phyloP scores from a whole-genome alignment of 1,140 invertebrate species.

The Bombyx mandarina region DNA sequence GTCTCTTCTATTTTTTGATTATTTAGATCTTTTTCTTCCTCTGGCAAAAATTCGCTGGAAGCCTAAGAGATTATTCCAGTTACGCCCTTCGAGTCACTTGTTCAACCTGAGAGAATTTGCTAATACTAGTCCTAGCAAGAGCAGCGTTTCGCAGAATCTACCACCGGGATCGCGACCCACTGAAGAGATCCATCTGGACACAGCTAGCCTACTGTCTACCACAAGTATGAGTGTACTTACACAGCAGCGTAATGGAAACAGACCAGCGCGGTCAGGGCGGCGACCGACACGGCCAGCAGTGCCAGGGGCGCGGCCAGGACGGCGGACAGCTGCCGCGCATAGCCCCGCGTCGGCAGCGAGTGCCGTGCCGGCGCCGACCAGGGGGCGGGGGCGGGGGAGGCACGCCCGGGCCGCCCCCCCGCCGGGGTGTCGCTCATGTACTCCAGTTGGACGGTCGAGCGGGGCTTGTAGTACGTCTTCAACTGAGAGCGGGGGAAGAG shows the following conservation, averaged over 20 bases:
- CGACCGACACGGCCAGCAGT: slow-evolving; percentile 77
- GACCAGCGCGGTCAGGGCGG: slow-evolving; percentile 79
- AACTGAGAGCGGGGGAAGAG: slow-evolving; percentile 25
- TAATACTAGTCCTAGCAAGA: too few species aligned
- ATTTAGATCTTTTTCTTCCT: too few species aligned
- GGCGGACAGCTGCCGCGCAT: slow-evolving; percentile 78
- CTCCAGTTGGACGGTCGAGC: slow-evolving; percentile 40
- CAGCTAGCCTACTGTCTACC: too few species aligned
- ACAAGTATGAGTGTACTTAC: slow-evolving; percentile 73
- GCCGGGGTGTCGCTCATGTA: slow-evolving; percentile 40
- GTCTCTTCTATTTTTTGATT: too few species aligned
- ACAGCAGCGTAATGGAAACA: slow-evolving; percentile 84
- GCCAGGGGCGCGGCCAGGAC: slow-evolving; percentile 80
- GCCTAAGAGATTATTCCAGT: too few species aligned
- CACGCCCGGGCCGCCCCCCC: slow-evolving; percentile 3
- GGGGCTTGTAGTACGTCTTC: slow-evolving; percentile 51
- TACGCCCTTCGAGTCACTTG: too few species aligned
- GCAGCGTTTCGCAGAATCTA: too few species aligned
- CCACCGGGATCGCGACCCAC: too few species aligned
- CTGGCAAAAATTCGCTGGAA: too few species aligned
- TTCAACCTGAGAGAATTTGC: too few species aligned
- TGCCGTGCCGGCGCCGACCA: slow-evolving; percentile 74
- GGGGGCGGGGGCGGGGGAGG: slow-evolving; percentile 15
- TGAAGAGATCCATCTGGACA: too few species aligned
- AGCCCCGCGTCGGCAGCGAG: slow-evolving; percentile 78